Evolutionary conservation across 2,113 vertebrate species (phyloP).

Genomic region (Sceloporus tristichus): DNA sequence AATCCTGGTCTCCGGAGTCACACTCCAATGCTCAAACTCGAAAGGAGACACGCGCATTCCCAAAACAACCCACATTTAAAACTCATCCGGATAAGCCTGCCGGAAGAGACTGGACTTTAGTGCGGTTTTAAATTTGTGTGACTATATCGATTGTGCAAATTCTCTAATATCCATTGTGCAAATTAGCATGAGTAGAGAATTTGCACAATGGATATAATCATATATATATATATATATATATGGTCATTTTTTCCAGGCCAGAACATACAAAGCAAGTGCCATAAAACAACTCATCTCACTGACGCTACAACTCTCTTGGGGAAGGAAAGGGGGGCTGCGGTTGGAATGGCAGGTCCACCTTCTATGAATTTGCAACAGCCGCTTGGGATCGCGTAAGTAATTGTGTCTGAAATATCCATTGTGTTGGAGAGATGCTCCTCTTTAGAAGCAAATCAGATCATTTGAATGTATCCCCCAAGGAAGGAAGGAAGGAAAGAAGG

Average conservation of each 20-base stretch:
- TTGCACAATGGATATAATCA: too few relatives aligned
- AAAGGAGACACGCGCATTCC: too few relatives aligned
- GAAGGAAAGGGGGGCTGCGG: background rate
- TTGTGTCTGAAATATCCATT: accelerated
- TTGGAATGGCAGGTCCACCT: background rate
- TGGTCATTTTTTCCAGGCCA: background rate
- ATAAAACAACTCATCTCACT: accelerated
- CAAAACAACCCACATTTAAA: too few relatives aligned
- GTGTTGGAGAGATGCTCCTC: background rate
- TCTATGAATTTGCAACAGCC: background rate
- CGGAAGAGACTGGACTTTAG: too few relatives aligned
- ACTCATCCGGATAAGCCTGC: too few relatives aligned
- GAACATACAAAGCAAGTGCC: background rate
- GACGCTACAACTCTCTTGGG: accelerated
- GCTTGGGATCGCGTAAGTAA: accelerated
- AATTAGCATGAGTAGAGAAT: too few relatives aligned
- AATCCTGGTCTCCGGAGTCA: too few relatives aligned
- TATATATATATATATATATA: too few relatives aligned
- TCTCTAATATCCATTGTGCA: too few relatives aligned
- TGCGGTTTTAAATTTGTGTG: too few relatives aligned
- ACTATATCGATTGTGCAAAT: too few relatives aligned
- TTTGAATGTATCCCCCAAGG: accelerated
- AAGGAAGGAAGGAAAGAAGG: accelerated
- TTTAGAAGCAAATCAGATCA: accelerated
- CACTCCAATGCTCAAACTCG: too few relatives aligned